A percentile compares a stretch with the other conserved stretches of the same genome.
Evolutionary conservation across 2,113 vertebrate genomes (phyloP).

Genomic region (Pedetes capensis): DNA sequence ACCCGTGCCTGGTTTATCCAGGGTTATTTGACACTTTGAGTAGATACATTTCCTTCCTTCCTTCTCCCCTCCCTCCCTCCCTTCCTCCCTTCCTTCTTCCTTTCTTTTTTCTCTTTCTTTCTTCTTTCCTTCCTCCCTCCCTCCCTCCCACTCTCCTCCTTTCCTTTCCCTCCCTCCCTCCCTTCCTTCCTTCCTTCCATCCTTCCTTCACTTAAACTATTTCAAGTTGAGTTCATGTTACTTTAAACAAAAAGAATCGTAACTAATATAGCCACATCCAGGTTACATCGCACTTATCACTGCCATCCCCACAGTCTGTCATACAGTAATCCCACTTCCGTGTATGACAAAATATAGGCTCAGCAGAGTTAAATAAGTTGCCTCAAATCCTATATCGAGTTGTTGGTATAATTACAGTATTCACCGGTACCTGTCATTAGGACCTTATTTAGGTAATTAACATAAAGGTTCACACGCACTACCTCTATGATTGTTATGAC

Average conservation of each 20-base stretch:
- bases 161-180: too few relatives aligned
- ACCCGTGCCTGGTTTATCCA: too few relatives aligned
- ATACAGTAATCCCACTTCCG: not conserved
- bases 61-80: too few relatives aligned
- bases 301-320: rapidly evolving
- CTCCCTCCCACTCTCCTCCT: too few relatives aligned
- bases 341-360: not conserved
- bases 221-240: conserved; percentile 11
- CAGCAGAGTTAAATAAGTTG: not conserved
- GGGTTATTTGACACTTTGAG: not conserved
- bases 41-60: not conserved
- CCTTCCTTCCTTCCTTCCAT: not conserved
- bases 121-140: not conserved
- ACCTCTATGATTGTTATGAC: not conserved
- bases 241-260: not conserved
- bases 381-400: not conserved
- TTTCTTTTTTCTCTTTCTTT: not conserved
- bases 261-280: not conserved
- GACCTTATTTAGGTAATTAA: not conserved
- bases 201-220: not conserved
- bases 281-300: too few relatives aligned
- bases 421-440: not conserved
- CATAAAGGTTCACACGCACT: not conserved
- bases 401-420: not conserved
- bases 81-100: too few relatives aligned